Evolutionary conservation across 2,888 invertebrate genomes (phyloP).

Genomic region (Stenolophus ochropezus): DNA sequence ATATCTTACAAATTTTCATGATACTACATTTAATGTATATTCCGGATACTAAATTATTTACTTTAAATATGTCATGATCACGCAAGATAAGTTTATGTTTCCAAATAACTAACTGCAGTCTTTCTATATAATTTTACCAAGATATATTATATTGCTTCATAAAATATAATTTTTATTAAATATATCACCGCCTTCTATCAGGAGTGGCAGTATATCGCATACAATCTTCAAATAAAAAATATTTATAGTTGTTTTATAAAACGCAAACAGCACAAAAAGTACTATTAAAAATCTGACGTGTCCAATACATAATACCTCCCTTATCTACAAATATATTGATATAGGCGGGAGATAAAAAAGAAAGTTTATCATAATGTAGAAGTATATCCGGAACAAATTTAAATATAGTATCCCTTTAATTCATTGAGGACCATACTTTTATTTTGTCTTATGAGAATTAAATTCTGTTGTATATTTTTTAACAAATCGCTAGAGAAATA

Average conservation of each 20-base stretch:
- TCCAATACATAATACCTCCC: too few relatives aligned
- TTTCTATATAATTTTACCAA: background rate
- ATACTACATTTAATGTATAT: slow-evolving; percentile 6
- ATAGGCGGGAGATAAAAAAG: too few relatives aligned
- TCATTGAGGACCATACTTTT: too few relatives aligned
- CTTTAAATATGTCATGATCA: slow-evolving; percentile 21
- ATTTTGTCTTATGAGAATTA: too few relatives aligned
- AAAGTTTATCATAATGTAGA: too few relatives aligned
- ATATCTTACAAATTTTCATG: slow-evolving; percentile 27
- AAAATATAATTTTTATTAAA: background rate
- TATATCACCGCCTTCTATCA: background rate
- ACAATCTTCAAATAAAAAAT: background rate
- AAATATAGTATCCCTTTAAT: too few relatives aligned
- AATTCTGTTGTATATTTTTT: too few relatives aligned
- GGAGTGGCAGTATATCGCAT: background rate
- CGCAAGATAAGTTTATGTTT: slow-evolving; percentile 4
- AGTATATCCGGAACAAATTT: too few relatives aligned
- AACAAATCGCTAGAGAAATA: too few relatives aligned
- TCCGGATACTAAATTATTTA: slow-evolving; percentile 25
- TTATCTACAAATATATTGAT: too few relatives aligned
- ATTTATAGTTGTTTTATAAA: background rate
- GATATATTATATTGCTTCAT: background rate
- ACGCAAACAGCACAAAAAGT: too few relatives aligned
- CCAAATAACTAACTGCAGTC: background rate
- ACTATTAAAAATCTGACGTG: too few relatives aligned